Percentiles rank a stretch among this genome's conserved stretches.
Evolutionary conservation across 1,140 invertebrate genomes (phyloP).

Genomic region (Druon quercuslanigerum): DNA sequence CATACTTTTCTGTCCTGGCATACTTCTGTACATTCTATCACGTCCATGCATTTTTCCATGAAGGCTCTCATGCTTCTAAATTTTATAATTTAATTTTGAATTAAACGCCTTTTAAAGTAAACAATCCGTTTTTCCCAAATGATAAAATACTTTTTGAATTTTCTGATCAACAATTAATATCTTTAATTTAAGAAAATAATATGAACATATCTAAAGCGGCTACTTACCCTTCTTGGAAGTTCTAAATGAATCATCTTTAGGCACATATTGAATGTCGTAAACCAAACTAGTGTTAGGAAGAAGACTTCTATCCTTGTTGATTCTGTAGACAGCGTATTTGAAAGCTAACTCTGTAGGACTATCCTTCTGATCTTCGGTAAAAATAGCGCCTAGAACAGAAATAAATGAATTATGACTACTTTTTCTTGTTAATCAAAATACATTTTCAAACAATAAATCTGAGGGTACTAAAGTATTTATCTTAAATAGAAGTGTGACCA

Average conservation of each 20-base stretch:
- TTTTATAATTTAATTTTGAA: no score
- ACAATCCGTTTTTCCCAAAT: no score
- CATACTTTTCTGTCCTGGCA: no score
- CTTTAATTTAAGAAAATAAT: background rate
- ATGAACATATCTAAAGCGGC: background rate
- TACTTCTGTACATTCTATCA: no score
- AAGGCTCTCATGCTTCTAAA: no score
- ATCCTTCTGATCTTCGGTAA: constrained; percentile 91
- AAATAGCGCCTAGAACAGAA: constrained; percentile 88
- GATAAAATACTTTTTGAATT: no score
- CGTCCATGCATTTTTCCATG: no score
- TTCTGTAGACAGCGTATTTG: constrained; percentile 94
- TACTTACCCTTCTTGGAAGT: constrained; percentile 91
- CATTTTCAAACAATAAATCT: background rate
- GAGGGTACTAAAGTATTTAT: background rate
- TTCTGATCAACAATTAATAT: no score
- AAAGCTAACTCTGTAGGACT: constrained; percentile 91
- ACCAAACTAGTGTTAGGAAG: constrained; percentile 90
- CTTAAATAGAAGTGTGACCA: no score
- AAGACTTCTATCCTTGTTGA: constrained; percentile 89
- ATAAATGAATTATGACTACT: constrained; percentile 35
- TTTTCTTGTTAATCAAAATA: background rate
- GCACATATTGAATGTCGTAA: constrained; percentile 93
- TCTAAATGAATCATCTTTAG: constrained; percentile 90
- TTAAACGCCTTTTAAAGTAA: no score